Conservation (phyloP, 2,113 vertebrate species). For the Centropristis striata region DNA sequence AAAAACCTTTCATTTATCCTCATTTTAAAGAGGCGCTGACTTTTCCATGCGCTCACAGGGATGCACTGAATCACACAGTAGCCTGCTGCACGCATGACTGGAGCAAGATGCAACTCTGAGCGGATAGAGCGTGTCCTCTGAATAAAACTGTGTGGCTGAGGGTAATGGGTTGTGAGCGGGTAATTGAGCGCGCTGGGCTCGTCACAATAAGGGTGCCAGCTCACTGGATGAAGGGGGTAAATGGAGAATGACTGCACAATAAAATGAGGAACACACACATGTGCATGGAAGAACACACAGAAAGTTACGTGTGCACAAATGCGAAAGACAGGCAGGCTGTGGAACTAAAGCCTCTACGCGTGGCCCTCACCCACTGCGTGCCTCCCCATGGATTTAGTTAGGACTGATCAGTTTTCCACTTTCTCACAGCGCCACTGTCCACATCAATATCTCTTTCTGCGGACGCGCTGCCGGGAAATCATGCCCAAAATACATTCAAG, state of each 20-base stretch:
- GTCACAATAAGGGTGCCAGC: constrained; percentile 49
- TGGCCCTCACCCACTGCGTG: constrained; percentile 5
- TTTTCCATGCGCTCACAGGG: constrained; percentile 39
- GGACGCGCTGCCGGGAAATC: background rate
- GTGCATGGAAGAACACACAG: background rate
- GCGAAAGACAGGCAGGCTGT: constrained; percentile 15
- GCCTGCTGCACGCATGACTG: constrained; percentile 28
- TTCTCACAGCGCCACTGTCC: constrained; percentile 40
- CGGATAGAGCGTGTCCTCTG: constrained; percentile 34
- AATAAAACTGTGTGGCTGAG: constrained; percentile 47
- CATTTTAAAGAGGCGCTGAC: constrained; percentile 1
- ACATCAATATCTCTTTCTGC: constrained; percentile 28
- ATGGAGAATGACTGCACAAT: constrained; percentile 21
- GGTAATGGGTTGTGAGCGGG: constrained; percentile 56
- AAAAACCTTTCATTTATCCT: background rate
- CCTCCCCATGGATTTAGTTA: constrained; percentile 40
- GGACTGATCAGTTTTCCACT: constrained; percentile 50
- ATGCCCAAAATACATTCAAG: background rate
- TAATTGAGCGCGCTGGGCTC: constrained; percentile 49
- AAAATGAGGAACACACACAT: constrained; percentile 6
- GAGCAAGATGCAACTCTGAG: constrained; percentile 39
- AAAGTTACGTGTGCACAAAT: background rate
- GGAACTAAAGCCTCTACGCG: constrained; percentile 35
- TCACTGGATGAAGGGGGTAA: constrained; percentile 19
- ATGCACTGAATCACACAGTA: constrained; percentile 33